Conservation (phyloP, 2,113 vertebrate species). For the Pholis gunnellus region DNA sequence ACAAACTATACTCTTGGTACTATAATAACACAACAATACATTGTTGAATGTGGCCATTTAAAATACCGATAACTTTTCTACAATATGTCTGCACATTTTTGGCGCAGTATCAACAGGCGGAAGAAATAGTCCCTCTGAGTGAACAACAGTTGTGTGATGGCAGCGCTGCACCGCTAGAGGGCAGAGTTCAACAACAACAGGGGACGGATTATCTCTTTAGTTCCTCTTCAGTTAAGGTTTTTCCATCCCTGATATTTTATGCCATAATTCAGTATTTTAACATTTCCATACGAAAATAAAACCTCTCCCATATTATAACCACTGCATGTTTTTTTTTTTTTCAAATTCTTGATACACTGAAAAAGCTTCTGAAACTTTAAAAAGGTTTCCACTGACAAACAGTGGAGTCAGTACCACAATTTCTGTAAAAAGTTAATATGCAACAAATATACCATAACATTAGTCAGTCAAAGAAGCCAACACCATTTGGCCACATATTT, state of each 20-base stretch:
- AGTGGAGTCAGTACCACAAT: not conserved
- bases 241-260: not conserved
- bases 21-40: accelerated
- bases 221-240: not conserved
- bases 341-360: not conserved
- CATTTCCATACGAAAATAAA: constrained; percentile 12
- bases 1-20: accelerated
- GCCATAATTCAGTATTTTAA: constrained; percentile 14
- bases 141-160: constrained; percentile 1
- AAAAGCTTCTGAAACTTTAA: constrained; percentile 18
- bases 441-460: not conserved
- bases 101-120: constrained; percentile 55
- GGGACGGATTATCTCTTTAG: accelerated
- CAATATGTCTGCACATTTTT: not conserved
- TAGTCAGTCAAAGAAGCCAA: not conserved
- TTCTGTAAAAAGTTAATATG: not conserved
- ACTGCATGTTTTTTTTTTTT: not conserved
- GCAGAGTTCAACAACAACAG: constrained; percentile 29
- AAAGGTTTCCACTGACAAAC: not conserved
- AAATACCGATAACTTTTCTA: accelerated
- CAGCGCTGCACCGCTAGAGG: constrained; percentile 35
- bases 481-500: not conserved
- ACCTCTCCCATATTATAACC: not conserved
- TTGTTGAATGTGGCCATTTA: accelerated
- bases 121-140: not conserved